Evolutionary conservation across 1,140 invertebrate species (phyloP).

Genomic region (Wasmannia auropunctata): DNA sequence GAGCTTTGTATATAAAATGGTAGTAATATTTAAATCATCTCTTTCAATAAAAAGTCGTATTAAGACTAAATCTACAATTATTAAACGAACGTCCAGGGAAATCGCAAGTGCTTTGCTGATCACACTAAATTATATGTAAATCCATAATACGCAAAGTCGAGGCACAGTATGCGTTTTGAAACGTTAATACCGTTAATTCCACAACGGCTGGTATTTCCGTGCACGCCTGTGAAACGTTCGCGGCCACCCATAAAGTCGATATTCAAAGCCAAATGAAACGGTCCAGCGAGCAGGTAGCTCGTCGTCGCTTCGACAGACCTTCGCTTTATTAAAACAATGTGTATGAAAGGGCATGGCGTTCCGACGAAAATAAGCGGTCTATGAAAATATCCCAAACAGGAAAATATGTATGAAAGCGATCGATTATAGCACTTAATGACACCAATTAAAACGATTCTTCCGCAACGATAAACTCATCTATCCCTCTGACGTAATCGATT

Average conservation of each 20-base stretch:
- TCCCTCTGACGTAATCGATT: background rate
- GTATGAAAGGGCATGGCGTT: constrained; percentile 4
- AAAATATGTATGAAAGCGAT: constrained; percentile 24
- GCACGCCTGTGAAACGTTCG: constrained; percentile 19
- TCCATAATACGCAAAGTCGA: background rate
- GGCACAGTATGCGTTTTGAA: background rate
- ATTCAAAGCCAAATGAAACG: constrained; percentile 46
- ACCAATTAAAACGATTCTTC: constrained; percentile 34
- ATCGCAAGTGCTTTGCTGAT: background rate
- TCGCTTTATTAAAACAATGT: constrained; percentile 44
- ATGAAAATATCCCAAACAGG: constrained; percentile 22
- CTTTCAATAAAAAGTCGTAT: background rate
- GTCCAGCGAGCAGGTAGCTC: constrained; percentile 23
- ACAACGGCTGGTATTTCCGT: constrained; percentile 11
- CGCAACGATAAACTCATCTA: background rate
- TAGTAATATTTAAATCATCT: background rate
- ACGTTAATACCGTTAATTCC: constrained; percentile 43
- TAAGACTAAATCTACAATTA: background rate
- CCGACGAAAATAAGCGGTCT: constrained; percentile 3
- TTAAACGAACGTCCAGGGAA: background rate
- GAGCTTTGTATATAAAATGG: background rate
- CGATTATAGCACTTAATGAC: constrained; percentile 4
- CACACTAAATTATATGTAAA: constrained; percentile 24
- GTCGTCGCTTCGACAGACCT: background rate
- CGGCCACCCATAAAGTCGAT: constrained; percentile 36